Evolutionary conservation across 2,888 invertebrate genomes (phyloP).

Genomic region (Phlogophora meticulosa): DNA sequence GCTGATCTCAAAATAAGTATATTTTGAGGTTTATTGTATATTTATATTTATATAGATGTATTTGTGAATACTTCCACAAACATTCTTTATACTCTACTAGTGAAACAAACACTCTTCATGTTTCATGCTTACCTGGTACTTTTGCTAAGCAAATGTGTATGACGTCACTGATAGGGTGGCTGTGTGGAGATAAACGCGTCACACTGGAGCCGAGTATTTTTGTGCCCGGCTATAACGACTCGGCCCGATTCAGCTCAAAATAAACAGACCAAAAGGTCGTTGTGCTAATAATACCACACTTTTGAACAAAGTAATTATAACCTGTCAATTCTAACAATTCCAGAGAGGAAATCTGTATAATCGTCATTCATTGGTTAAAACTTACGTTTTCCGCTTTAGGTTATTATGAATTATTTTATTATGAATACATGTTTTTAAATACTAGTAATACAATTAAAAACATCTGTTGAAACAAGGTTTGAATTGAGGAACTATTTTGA

Average conservation of each 20-base stretch:
- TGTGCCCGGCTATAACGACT: constrained; percentile 8
- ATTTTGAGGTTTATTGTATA: no score
- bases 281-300: constrained; percentile 10
- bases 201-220: constrained; percentile 27
- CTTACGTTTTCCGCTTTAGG: no score
- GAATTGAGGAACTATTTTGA: no score
- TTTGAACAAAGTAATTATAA: not conserved
- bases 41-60: no score
- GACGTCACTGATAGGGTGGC: constrained; percentile 24
- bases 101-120: not conserved
- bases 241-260: constrained; percentile 17
- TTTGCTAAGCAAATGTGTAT: not conserved
- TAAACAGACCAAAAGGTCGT: constrained; percentile 21
- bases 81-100: not conserved
- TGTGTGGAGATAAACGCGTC: constrained; percentile 41
- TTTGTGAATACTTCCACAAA: not conserved
- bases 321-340: not conserved
- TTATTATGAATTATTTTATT: no score
- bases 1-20: constrained; percentile 3
- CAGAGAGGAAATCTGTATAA: no score
- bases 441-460: no score
- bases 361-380: no score
- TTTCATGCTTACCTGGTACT: not conserved
- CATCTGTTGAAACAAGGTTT: no score
- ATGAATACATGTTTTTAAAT: no score